Percentiles rank a stretch among this genome's conserved stretches.
These are phyloP conservation scores for Ophiodon elongatus DNA, from an alignment of 2,113 vertebrate species.

Conservation along the genomic window DNA sequence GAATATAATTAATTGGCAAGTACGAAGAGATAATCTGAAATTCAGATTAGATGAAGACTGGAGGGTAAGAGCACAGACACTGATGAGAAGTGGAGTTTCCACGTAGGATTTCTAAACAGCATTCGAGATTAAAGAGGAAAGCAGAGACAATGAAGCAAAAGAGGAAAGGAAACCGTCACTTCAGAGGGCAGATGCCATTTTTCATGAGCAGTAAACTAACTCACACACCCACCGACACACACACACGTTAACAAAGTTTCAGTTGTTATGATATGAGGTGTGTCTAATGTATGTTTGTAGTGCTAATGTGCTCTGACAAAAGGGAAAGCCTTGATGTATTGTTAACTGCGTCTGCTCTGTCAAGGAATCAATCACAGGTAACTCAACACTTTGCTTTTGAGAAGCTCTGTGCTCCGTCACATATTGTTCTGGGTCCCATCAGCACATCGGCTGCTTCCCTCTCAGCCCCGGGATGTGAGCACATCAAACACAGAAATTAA, in stretches of 20 bases:
- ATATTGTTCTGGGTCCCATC: slow-evolving; percentile 34
- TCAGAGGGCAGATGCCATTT: slow-evolving; percentile 38
- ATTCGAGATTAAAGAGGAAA: slow-evolving; percentile 43
- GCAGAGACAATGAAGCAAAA: slow-evolving; percentile 13
- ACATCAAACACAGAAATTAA: slow-evolving; percentile 49
- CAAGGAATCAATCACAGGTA: slow-evolving; percentile 59
- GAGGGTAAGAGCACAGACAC: slow-evolving; percentile 55
- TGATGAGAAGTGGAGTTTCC: slow-evolving; percentile 51
- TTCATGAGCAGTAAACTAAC: neutral
- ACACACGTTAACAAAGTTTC: neutral
- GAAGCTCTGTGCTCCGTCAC: slow-evolving; percentile 36
- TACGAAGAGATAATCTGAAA: slow-evolving; percentile 61
- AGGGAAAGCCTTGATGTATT: slow-evolving; percentile 35
- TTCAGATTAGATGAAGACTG: slow-evolving; percentile 66
- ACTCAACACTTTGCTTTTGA: slow-evolving; percentile 46
- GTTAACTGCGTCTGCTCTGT: slow-evolving; percentile 29
- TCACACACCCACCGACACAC: slow-evolving; percentile 3
- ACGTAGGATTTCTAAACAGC: slow-evolving; percentile 39
- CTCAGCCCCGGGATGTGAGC: slow-evolving; percentile 28
- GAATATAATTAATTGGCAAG: slow-evolving; percentile 67
- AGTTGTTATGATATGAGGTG: slow-evolving; percentile 12
- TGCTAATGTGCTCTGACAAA: slow-evolving; percentile 39
- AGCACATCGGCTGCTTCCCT: slow-evolving; percentile 16
- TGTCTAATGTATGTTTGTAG: slow-evolving; percentile 28
- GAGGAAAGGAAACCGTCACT: slow-evolving; percentile 32